Base-by-base conservation (phyloP, 2,888 invertebrate species). In the Priocnemis perturbator region DNA sequence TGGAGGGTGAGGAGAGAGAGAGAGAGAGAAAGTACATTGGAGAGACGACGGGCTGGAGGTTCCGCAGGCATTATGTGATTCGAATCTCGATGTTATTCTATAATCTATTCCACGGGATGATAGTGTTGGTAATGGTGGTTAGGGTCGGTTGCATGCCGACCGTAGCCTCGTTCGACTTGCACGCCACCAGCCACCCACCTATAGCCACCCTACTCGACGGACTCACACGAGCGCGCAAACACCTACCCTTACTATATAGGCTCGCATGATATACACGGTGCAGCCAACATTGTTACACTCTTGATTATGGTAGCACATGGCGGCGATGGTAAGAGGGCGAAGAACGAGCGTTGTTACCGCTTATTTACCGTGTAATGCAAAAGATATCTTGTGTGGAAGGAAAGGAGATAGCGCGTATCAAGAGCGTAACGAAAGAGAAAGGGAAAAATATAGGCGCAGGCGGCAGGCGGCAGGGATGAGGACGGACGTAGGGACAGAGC, bases 361-460 rank as follows among this genome's bases (percentile, higher is more conserved):
- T 84, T 85, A 84, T 85, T 85, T 85, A 81, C 81, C 68, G 76
- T 76, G 75, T 81, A 83, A 83, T 81, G 75, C 77, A 74, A 79
- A 80, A 77, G 75, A 75, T 73, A 75, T 76, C 77, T 73, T 58
- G 65, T 20, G 21, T 17, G 26, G 47, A 53, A 59, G 67, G 67
- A 26, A 37, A 52, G 63, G 67, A 63, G 64, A 58, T 20, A 61
- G 20, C 17, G 57, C n/a, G 30, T 19, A 44, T 26, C 48, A 20
- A 44, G 60, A 59, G 68, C 44, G 53, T 47, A 64, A 67, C 50
- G 44, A 62, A 37, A 53, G 53, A 14, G 50, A 65, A 21, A 53
- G 50, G 50, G 65, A 50, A 56, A 23, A 17, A 66, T 23, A 45
- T 44, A 60, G 69, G 64, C 52, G 57, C 63, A 30, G 50, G 50